Base-by-base conservation (phyloP, 2,797 vertebrate species). In the Pelobates cultripes region DNA sequence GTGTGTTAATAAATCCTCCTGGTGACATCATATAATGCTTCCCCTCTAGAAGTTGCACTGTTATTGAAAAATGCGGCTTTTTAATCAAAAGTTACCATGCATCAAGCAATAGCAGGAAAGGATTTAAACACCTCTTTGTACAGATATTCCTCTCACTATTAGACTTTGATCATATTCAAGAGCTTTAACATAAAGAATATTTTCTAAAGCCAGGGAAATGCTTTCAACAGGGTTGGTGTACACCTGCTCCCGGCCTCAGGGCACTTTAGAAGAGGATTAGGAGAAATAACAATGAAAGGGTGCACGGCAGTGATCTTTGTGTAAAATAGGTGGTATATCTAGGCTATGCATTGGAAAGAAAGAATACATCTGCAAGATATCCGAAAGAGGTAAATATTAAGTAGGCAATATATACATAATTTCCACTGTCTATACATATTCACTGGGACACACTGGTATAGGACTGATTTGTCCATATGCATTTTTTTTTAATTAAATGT, bases 161-260 rank as follows among this genome's bases (percentile, higher is more conserved):
- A 43, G 61, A 9, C 70, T 79, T 79, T 79, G 44, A 79, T 79
- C 60, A 66, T 67, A 79, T 79, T 79, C 78, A 73, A 60, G 55
- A 64, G 63, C 40, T 66, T 79, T 79, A 66, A 79, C 78, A 79
- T 66, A 72, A 28, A 40, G 77, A 79, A 79, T 3, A 41, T 79
- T 79, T 79, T 79, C 55, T 79, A 64, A 74, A 72, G 77, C 69
- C 43, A 42, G 1, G 3, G 28, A 79, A 72, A 53, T 68, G 64
- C 75, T 77, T 77, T 77, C 44, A 77, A 17, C 64, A 55, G 66
- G 64, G 75, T 63, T 64, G 47, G 12, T 72, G 57, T 61, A 64
- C 28, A 14, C 44, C 77, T 79, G 77, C 77, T 42, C 77, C 57
- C 41, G 4, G 57, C 69, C 70, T 72, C 40, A 28, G 77, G 57